phyloP scores from a whole-genome alignment of 2,888 invertebrate genomes.

The Chrysolina haemoptera region DNA sequence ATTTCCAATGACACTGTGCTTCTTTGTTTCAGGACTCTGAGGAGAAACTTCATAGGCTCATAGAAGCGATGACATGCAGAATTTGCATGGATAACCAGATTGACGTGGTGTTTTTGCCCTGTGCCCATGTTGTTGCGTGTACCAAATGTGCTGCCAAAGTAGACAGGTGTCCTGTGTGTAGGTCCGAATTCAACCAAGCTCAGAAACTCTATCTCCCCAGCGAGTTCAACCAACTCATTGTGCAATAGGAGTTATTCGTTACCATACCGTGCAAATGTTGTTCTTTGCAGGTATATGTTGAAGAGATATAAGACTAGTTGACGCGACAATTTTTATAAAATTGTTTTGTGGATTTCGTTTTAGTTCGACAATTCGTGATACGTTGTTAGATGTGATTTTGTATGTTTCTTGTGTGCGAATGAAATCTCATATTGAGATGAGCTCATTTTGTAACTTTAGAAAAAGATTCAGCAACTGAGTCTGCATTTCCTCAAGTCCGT shows the following conservation, averaged over 20 bases:
- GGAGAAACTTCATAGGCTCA: conserved; percentile 72
- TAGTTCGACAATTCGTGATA: conserved; percentile 28
- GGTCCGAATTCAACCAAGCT: conserved; percentile 78
- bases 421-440: conserved; percentile 65
- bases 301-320: conserved; percentile 45
- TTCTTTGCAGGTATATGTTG: conserved; percentile 22
- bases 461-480: neutral
- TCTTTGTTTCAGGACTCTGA: conserved; percentile 71
- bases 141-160: conserved; percentile 82
- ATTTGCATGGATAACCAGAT: conserved; percentile 91
- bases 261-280: conserved; percentile 26
- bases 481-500: neutral
- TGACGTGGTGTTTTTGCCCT: conserved; percentile 89
- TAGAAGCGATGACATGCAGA: conserved; percentile 85
- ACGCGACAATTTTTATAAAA: conserved; percentile 34
- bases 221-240: conserved; percentile 68
- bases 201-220: conserved; percentile 82
- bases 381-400: conserved; percentile 22
- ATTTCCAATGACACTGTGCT: conserved; percentile 28
- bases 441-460: conserved; percentile 13
- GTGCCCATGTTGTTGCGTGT: conserved; percentile 91
- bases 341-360: conserved; percentile 33
- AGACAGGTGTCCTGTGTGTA: conserved; percentile 83
- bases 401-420: conserved; percentile 18
- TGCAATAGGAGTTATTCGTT: conserved; percentile 18